Base-by-base conservation (phyloP, 2,113 vertebrate species). In the Gymnocephalus cernua region DNA sequence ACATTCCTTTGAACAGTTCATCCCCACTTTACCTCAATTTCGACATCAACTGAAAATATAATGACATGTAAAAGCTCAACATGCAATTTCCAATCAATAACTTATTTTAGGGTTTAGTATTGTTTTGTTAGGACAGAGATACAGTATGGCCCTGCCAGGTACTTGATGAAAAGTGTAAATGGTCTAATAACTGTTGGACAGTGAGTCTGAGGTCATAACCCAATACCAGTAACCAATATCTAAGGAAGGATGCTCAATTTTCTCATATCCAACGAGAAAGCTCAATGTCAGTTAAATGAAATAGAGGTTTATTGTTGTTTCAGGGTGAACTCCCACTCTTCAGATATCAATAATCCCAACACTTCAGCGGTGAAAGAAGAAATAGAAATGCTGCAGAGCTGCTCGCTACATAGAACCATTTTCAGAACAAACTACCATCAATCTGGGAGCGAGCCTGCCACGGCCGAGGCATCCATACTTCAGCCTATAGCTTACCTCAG, bases 401-500 rank as follows among this genome's bases (percentile, higher is more conserved):
- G 10, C 80, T 86, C 78, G 12, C 80, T 56, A 67, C 79, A 80
- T 58, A 74, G 79, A 88, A 83, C 38, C 65, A 32, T 64, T 68
- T 83, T 74, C 27, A 53, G 57, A 68, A 71, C 56, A 82, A 91
- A 84, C 78, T 8, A 64, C 73, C 85, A 91, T 91, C 81, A 89
- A 91, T 94, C 89, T 89, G 72, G 6, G 58, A 85, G 56, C 11
- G 50, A 76, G 74, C 54, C 27, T 38, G 56, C 71, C 41, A 50
- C 12, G 4, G 67, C 68, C 15, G 21, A 79, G 68, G 77, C 66
- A 77, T 63, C 90, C 82, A 93, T 91, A 91, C 86, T 84, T 90
- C 91, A 90, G 83, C 83, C 61, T 88, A 63, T 38, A 87, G 91
- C 91, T 94, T 93, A 92, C 68, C 91, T 94, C 95, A 95, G 93